Conservation (phyloP, 1,140 invertebrate genomes). For the Physella acuta region DNA sequence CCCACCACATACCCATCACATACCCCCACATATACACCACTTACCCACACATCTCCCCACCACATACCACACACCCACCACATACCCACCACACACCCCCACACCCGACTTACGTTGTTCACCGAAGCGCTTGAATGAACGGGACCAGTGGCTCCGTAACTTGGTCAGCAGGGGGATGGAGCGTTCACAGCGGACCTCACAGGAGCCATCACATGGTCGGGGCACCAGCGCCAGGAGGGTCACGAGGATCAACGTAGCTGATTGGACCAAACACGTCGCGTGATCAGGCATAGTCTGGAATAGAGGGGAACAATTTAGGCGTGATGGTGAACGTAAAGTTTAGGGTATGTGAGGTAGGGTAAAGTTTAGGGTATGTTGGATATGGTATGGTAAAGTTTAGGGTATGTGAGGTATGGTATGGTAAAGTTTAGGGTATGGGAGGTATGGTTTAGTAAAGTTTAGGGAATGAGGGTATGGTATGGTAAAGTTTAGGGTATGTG, state of each 20-base stretch:
- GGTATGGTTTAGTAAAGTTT: neutral
- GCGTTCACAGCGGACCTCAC: conserved; percentile 10
- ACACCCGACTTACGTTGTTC: conserved; percentile 9
- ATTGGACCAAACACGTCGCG: conserved; percentile 5
- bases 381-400: no score
- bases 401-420: no score
- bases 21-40: neutral
- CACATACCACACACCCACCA: neutral
- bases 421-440: no score
- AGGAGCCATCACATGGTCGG: neutral
- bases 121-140: conserved; percentile 13
- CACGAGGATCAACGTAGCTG: conserved; percentile 15
- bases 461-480: no score
- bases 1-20: neutral
- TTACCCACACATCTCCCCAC: neutral
- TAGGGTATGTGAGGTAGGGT: neutral
- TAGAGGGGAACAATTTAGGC: neutral
- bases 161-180: conserved; percentile 7
- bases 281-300: conserved; percentile 23
- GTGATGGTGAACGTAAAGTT: neutral
- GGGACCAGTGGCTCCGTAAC: conserved; percentile 1
- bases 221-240: conserved; percentile 1
- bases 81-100: neutral
- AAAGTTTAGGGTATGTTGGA: no score
- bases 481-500: no score